A percentile compares a stretch with the other conserved stretches of the same genome.
Conservation (phyloP, 1,140 invertebrate genomes). For the Meloidogyne floridensis region DNA sequence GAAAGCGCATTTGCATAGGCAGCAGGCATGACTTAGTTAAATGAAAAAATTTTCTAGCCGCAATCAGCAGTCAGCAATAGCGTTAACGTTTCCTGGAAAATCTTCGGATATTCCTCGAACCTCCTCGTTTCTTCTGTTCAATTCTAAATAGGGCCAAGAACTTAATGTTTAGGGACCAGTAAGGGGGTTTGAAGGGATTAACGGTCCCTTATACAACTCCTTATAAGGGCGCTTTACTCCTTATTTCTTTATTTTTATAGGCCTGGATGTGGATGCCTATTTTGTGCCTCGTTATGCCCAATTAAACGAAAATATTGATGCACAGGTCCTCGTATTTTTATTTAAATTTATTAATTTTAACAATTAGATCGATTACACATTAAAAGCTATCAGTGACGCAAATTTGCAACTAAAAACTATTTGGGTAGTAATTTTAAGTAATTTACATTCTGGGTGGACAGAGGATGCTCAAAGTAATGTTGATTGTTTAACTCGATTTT, state of each 20-base stretch:
- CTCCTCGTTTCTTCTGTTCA: too few species aligned
- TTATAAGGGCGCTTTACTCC: neutral
- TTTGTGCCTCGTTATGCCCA: neutral
- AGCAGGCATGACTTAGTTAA: too few species aligned
- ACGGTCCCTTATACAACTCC: too few species aligned
- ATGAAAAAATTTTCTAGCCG: too few species aligned
- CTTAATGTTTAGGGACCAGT: too few species aligned
- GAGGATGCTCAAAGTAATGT: neutral
- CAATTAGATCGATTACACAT: neutral
- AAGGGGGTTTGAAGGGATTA: too few species aligned
- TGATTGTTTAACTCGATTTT: neutral
- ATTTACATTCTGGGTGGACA: neutral
- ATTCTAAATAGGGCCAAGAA: too few species aligned
- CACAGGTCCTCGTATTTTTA: neutral
- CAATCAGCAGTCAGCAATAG: too few species aligned
- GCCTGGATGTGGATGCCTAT: neutral
- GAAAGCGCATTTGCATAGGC: too few species aligned
- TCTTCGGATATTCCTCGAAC: too few species aligned
- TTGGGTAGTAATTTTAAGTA: neutral
- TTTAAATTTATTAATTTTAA: neutral
- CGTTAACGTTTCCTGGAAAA: too few species aligned
- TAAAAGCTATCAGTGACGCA: constrained; percentile 6
- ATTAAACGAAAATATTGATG: neutral
- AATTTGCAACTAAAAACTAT: neutral
- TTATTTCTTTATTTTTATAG: neutral